A percentile compares a stretch with the other conserved stretches of the same genome.
Evolutionary conservation across 2,113 vertebrate genomes (phyloP).

Genomic region (Caloenas nicobarica): DNA sequence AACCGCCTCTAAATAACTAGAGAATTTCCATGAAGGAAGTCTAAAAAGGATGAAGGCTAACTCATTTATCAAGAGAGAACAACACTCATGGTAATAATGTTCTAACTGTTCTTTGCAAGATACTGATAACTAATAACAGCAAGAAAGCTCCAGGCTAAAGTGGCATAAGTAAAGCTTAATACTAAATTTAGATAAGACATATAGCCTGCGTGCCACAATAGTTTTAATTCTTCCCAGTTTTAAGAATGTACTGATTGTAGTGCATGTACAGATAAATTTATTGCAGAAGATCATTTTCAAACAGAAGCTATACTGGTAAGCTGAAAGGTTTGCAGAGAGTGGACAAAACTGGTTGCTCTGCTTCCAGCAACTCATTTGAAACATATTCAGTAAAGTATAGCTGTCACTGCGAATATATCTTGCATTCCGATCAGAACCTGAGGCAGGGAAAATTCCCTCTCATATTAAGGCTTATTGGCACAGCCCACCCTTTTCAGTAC

Average conservation of each 20-base stretch:
- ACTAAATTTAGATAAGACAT: not conserved
- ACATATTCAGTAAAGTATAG: conserved; percentile 56
- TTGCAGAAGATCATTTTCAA: not conserved
- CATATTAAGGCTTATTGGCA: conserved; percentile 65
- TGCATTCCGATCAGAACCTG: conserved; percentile 64
- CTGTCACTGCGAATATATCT: conserved; percentile 64
- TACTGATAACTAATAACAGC: not conserved
- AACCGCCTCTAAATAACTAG: not conserved
- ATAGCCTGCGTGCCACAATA: not conserved
- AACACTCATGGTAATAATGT: not conserved
- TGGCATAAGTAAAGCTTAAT: not conserved
- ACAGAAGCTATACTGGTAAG: not conserved
- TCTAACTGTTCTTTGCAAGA: not conserved
- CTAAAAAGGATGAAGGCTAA: not conserved
- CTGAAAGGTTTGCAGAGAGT: not conserved
- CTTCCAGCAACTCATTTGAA: conserved; percentile 46
- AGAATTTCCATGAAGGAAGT: not conserved
- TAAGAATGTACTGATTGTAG: not conserved
- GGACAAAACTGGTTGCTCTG: not conserved
- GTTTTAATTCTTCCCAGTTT: not conserved
- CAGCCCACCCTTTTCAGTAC: conserved; percentile 48
- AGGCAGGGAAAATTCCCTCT: conserved; percentile 68
- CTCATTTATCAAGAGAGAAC: not conserved
- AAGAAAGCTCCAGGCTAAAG: not conserved
- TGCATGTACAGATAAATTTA: not conserved